Percentiles rank a stretch among this genome's conserved stretches.
Conservation (phyloP, 2,888 invertebrate genomes). For the Hemaris fuciformis region DNA sequence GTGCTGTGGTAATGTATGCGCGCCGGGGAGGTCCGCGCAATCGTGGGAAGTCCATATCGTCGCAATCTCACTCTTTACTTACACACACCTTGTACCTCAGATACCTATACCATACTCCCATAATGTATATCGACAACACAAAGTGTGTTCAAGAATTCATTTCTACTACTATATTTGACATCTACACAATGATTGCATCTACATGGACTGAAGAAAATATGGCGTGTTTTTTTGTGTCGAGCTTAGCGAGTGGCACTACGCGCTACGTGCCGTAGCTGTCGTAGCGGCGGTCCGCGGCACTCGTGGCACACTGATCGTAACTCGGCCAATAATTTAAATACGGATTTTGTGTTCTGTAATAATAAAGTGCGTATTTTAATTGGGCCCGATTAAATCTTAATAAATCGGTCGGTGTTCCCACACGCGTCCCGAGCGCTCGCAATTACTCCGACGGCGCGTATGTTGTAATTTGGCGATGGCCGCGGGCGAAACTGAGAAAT, state of each 20-base stretch:
- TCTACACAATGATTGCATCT: neutral
- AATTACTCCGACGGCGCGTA: constrained; percentile 69
- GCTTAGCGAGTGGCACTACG: constrained; percentile 23
- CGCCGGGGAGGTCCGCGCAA: constrained; percentile 69
- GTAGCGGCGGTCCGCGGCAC: constrained; percentile 31
- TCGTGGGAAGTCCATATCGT: constrained; percentile 68
- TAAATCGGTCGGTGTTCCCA: constrained; percentile 74
- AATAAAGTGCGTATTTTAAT: constrained; percentile 74
- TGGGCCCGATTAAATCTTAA: constrained; percentile 77
- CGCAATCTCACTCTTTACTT: constrained; percentile 38
- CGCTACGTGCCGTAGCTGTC: constrained; percentile 47
- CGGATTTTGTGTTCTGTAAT: constrained; percentile 57
- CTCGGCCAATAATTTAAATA: constrained; percentile 52
- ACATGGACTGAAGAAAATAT: neutral
- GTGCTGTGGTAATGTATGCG: constrained; percentile 73
- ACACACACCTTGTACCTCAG: constrained; percentile 24
- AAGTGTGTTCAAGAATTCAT: neutral
- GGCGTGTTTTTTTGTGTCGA: neutral
- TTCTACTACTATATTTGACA: neutral
- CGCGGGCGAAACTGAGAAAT: constrained; percentile 67
- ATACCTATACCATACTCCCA: neutral
- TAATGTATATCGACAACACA: neutral
- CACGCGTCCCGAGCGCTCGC: constrained; percentile 59
- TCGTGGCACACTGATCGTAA: constrained; percentile 4
- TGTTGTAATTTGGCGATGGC: constrained; percentile 70